Evolutionary conservation across 2,797 vertebrate species (phyloP).

Genomic region (Chaenodraco wilsoni): DNA sequence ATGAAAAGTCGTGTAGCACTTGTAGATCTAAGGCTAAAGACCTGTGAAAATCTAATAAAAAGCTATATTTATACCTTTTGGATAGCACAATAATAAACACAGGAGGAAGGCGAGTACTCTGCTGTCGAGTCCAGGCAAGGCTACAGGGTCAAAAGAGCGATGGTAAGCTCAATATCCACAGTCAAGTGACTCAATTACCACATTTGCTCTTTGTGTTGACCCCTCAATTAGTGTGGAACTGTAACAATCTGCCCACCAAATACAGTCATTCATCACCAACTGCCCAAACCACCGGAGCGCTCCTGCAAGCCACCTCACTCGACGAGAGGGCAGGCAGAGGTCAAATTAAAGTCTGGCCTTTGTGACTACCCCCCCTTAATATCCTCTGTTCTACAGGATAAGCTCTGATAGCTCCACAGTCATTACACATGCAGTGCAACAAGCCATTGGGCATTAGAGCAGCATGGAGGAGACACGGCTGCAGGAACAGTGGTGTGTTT

Average conservation of each 20-base stretch:
- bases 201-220: slow-evolving; percentile 91
- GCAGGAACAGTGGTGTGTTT: slow-evolving; percentile 6
- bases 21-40: slow-evolving; percentile 10
- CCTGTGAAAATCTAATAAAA: slow-evolving; percentile 16
- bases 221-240: slow-evolving; percentile 95
- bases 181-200: slow-evolving; percentile 94
- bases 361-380: slow-evolving; percentile 90
- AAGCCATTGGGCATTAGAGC: slow-evolving; percentile 57
- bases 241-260: slow-evolving; percentile 96
- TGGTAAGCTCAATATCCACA: slow-evolving; percentile 88
- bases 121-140: slow-evolving; percentile 78
- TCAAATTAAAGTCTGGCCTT: slow-evolving; percentile 89
- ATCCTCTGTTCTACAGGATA: slow-evolving; percentile 75
- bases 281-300: slow-evolving; percentile 89
- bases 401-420: slow-evolving; percentile 68
- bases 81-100: slow-evolving; percentile 32
- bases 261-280: slow-evolving; percentile 96
- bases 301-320: slow-evolving; percentile 84
- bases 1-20: slow-evolving; percentile 14
- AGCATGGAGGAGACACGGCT: slow-evolving; percentile 23
- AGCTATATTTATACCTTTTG: slow-evolving; percentile 23
- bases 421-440: slow-evolving; percentile 69
- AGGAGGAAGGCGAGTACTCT: slow-evolving; percentile 21
- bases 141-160: slow-evolving; percentile 81
- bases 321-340: slow-evolving; percentile 88